Percentiles rank a stretch among this genome's conserved stretches.
Conservation (phyloP, 1,140 invertebrate species). For the Aphelinus atriplicis region DNA sequence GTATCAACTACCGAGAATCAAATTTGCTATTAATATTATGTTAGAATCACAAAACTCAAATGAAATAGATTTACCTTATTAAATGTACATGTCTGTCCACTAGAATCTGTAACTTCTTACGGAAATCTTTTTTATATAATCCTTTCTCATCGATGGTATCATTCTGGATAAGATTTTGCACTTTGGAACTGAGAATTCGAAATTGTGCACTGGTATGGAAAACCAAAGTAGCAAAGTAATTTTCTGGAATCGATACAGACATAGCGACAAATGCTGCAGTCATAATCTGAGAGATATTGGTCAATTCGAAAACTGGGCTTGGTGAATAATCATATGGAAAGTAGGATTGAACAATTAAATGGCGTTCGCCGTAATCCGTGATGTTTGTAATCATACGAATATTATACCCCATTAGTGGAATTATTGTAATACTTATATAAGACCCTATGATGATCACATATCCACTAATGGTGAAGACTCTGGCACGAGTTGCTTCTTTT, state of each 20-base stretch:
- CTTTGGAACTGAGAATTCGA: not conserved
- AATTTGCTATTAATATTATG: too few species aligned
- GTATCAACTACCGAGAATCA: too few species aligned
- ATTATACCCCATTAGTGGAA: not conserved
- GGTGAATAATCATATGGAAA: slow-evolving; percentile 13
- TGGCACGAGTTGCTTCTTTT: not conserved
- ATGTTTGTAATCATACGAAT: slow-evolving; percentile 13
- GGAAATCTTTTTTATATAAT: too few species aligned
- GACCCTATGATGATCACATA: not conserved
- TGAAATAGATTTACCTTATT: not conserved
- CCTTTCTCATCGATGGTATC: too few species aligned
- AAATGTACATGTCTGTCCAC: slow-evolving; percentile 19
- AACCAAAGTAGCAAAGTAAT: slow-evolving; percentile 6
- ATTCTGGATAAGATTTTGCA: not conserved
- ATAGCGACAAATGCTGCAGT: not conserved
- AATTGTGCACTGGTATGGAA: slow-evolving; percentile 12
- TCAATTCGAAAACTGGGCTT: slow-evolving; percentile 6
- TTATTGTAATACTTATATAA: not conserved
- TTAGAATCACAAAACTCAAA: too few species aligned
- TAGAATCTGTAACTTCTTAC: not conserved
- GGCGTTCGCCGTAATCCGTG: slow-evolving; percentile 2
- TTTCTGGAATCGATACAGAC: not conserved
- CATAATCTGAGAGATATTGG: not conserved
- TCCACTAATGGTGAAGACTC: not conserved
- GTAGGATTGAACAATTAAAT: slow-evolving; percentile 1